Conservation (phyloP, 2,888 invertebrate genomes). For the Allolobophora icterica region DNA sequence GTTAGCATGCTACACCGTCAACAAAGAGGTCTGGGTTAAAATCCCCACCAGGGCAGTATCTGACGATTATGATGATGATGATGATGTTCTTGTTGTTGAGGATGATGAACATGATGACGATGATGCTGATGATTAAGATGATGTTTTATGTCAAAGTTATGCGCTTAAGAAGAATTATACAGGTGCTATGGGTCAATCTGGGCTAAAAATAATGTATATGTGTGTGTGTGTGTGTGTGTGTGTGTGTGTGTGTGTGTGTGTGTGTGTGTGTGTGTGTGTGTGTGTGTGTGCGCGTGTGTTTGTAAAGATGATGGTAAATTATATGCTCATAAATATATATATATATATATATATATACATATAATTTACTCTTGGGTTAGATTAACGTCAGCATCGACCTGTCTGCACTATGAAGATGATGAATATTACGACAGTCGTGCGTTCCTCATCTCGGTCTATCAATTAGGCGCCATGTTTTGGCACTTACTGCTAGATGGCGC, state of each 20-base stretch:
- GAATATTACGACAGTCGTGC: neutral
- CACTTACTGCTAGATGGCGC: neutral
- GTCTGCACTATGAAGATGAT: neutral
- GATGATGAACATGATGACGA: neutral
- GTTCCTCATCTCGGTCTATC: neutral
- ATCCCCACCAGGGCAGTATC: no score
- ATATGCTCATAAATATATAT: neutral
- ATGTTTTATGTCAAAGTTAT: neutral
- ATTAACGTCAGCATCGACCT: neutral
- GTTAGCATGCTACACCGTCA: no score
- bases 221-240: no score
- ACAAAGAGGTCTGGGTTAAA: no score
- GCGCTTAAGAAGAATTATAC: neutral
- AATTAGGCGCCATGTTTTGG: neutral
- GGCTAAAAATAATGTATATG: no score
- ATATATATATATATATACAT: neutral
- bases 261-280: no score
- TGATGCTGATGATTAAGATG: neutral
- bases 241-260: no score
- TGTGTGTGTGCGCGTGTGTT: no score
- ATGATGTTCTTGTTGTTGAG: neutral
- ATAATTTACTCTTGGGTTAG: neutral
- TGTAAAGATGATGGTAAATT: no score
- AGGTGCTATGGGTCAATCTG: no score
- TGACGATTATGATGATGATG: neutral